A percentile compares a stretch with the other conserved stretches of the same genome.
Evolutionary conservation across 2,888 invertebrate genomes (phyloP).

Genomic region (Polyommatus iphigenia): DNA sequence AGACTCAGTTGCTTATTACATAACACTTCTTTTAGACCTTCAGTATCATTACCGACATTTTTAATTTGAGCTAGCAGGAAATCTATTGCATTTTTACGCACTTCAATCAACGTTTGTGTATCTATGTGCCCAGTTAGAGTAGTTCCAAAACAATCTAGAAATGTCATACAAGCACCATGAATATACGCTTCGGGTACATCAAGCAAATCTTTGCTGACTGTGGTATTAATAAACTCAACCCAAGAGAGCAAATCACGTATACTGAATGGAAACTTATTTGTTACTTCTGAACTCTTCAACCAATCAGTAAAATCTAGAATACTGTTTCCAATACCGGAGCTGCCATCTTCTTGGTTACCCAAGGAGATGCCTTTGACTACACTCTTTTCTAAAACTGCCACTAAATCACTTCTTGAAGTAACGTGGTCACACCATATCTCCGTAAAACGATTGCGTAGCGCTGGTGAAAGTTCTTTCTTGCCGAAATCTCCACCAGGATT

Average conservation of each 20-base stretch:
- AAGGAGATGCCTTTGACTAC: slow-evolving; percentile 79
- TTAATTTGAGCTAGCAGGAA: slow-evolving; percentile 80
- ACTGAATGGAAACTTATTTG: slow-evolving; percentile 90
- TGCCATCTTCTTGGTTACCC: slow-evolving; percentile 75
- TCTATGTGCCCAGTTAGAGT: slow-evolving; percentile 88
- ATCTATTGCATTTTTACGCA: slow-evolving; percentile 75
- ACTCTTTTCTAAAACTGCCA: slow-evolving; percentile 90
- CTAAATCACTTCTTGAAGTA: slow-evolving; percentile 85
- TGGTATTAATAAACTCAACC: slow-evolving; percentile 92
- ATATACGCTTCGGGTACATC: slow-evolving; percentile 85
- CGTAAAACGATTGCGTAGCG: slow-evolving; percentile 97
- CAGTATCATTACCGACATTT: slow-evolving; percentile 60
- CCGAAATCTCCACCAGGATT: slow-evolving; percentile 99
- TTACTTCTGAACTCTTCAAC: slow-evolving; percentile 86
- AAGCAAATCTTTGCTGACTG: slow-evolving; percentile 65
- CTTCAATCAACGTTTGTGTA: slow-evolving; percentile 64
- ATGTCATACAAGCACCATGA: slow-evolving; percentile 95
- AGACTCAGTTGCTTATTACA: slow-evolving; percentile 59
- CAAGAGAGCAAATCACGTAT: slow-evolving; percentile 96
- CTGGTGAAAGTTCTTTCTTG: slow-evolving; percentile 99
- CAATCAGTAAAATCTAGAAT: slow-evolving; percentile 91
- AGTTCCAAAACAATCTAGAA: slow-evolving; percentile 94
- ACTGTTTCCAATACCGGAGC: slow-evolving; percentile 82
- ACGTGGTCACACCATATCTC: slow-evolving; percentile 98
- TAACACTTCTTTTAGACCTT: slow-evolving; percentile 54